A percentile compares a stretch with the other conserved stretches of the same genome.
Conservation (phyloP, 2,797 vertebrate species). For the Ispidina picta region DNA sequence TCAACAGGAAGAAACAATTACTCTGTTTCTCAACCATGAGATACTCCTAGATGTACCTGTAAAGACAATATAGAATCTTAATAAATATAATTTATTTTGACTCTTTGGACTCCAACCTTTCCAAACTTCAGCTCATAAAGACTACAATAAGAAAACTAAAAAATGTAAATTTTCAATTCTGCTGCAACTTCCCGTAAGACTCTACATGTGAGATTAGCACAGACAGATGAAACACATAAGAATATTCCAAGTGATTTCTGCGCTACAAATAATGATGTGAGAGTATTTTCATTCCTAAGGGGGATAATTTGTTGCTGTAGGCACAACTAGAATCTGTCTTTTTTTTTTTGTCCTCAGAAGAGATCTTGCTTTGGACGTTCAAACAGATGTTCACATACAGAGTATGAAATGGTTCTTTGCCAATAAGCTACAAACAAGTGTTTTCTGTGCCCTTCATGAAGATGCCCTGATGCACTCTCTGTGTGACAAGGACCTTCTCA, state of each 20-base stretch:
- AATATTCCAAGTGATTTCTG: not conserved
- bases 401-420: not conserved
- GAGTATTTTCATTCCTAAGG: not conserved
- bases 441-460: not conserved
- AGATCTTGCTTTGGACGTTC: not conserved
- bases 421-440: fast-evolving
- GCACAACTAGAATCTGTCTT: not conserved
- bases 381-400: not conserved
- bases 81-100: not conserved
- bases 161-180: not conserved
- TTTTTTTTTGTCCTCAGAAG: not conserved
- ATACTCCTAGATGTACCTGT: not conserved
- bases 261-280: not conserved
- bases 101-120: not conserved
- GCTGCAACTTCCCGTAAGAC: not conserved
- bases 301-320: not conserved
- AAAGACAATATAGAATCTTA: not conserved
- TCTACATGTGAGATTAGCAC: not conserved
- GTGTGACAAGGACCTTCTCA: not conserved
- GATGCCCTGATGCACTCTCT: not conserved
- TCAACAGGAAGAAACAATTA: not conserved
- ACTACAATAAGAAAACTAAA: not conserved
- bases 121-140: not conserved
- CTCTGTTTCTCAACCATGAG: not conserved
- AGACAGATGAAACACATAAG: not conserved